Conservation (phyloP, 2,113 vertebrate genomes). For the Psophia crepitans region DNA sequence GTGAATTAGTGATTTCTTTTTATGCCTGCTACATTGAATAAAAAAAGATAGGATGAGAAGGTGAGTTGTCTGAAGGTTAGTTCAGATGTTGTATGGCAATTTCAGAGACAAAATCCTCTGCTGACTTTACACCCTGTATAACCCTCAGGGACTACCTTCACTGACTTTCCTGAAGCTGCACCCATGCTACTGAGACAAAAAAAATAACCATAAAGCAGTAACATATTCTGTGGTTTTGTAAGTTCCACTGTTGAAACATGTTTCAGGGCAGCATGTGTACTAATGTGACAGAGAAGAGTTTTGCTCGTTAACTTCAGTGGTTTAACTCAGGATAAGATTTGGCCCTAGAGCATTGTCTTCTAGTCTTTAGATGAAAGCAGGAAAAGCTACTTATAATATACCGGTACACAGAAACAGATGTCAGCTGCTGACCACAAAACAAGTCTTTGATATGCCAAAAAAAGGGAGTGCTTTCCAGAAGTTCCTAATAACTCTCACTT, state of each 20-base stretch:
- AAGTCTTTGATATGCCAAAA: neutral
- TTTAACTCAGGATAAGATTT: neutral
- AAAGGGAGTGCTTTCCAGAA: neutral
- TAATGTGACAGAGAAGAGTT: neutral
- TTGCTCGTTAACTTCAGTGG: constrained; percentile 5
- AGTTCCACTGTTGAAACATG: neutral
- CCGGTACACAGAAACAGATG: neutral
- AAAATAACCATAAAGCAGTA: neutral
- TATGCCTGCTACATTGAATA: neutral
- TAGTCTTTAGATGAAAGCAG: constrained; percentile 13
- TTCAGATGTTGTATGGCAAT: neutral
- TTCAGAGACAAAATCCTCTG: neutral
- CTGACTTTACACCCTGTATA: neutral
- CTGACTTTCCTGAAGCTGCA: neutral
- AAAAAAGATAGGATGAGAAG: neutral
- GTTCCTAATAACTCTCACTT: neutral
- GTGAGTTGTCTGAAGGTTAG: neutral
- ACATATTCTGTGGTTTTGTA: neutral
- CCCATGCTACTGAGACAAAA: neutral
- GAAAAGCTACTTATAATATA: constrained; percentile 29
- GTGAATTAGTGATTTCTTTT: neutral
- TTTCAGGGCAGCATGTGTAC: neutral
- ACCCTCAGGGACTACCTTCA: neutral
- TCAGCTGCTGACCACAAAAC: constrained; percentile 11
- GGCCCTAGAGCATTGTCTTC: neutral